These are phyloP conservation scores for Epinotia bilunana DNA, from an alignment of 2,888 invertebrate species.

Conservation along the genomic window DNA sequence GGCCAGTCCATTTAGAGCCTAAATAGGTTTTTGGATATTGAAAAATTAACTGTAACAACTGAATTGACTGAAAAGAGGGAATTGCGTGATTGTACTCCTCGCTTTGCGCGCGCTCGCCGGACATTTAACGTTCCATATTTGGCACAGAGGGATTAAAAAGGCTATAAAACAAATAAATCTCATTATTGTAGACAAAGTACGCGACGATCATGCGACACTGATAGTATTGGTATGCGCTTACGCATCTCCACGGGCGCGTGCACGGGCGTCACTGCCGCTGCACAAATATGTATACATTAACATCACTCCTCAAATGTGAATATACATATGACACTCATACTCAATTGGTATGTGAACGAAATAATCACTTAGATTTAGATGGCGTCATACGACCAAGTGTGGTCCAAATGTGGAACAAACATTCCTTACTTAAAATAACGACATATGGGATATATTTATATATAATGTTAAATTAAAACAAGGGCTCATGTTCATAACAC, in stretches of 20 bases:
- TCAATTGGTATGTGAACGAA: background rate
- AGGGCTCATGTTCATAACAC: background rate
- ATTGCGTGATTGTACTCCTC: background rate
- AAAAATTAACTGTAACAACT: too few species aligned
- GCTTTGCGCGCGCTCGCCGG: too few species aligned
- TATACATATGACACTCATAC: background rate
- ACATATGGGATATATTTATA: background rate
- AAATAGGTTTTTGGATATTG: too few species aligned
- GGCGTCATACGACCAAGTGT: background rate
- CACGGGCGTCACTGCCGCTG: constrained; percentile 68
- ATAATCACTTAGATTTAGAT: background rate
- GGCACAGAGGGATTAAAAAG: background rate
- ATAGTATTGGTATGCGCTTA: constrained; percentile 58
- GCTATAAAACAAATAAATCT: constrained; percentile 3
- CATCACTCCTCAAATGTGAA: background rate
- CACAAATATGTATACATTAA: constrained; percentile 48
- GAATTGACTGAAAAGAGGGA: too few species aligned
- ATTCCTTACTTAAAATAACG: background rate
- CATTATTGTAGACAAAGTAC: constrained; percentile 33
- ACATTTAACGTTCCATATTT: background rate
- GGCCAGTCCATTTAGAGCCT: too few species aligned
- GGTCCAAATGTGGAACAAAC: background rate
- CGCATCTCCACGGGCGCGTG: constrained; percentile 67
- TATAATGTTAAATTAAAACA: background rate
- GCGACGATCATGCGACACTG: constrained; percentile 36